These are phyloP conservation scores for Tetraneura akinire DNA, from an alignment of 1,140 invertebrate species.

Conservation along the genomic window DNA sequence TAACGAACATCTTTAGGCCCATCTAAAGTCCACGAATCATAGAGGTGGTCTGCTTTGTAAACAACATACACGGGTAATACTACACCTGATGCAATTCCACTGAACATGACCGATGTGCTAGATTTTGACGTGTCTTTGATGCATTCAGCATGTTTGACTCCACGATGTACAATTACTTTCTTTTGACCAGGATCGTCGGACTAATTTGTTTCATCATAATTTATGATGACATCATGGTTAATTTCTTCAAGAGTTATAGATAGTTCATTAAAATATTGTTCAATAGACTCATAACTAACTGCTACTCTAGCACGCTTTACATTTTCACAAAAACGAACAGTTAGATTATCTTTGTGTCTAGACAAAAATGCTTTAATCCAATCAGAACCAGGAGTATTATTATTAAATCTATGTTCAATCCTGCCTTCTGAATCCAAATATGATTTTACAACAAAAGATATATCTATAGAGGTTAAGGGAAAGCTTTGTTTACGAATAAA, in stretches of 20 bases:
- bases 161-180: slow-evolving; percentile 52
- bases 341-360: slow-evolving; percentile 54
- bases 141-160: slow-evolving; percentile 52
- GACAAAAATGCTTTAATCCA: slow-evolving; percentile 56
- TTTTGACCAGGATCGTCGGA: slow-evolving; percentile 58
- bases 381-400: slow-evolving; percentile 57
- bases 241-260: slow-evolving; percentile 55
- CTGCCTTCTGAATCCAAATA: background rate
- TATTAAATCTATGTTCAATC: slow-evolving; percentile 52
- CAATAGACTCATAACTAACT: slow-evolving; percentile 49
- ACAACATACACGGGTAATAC: slow-evolving; percentile 58
- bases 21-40: background rate
- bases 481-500: background rate
- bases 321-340: slow-evolving; percentile 54
- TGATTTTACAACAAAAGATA: background rate
- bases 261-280: slow-evolving; percentile 57
- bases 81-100: slow-evolving; percentile 53
- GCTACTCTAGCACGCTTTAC: slow-evolving; percentile 57
- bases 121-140: slow-evolving; percentile 53
- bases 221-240: slow-evolving; percentile 58
- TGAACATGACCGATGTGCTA: slow-evolving; percentile 53
- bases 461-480: background rate
- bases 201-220: slow-evolving; percentile 61
- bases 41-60: slow-evolving; percentile 56
- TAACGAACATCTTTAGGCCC: background rate